Base-by-base conservation (phyloP, 2,888 invertebrate genomes). In the Galeopsomyia nigrocyanea region DNA sequence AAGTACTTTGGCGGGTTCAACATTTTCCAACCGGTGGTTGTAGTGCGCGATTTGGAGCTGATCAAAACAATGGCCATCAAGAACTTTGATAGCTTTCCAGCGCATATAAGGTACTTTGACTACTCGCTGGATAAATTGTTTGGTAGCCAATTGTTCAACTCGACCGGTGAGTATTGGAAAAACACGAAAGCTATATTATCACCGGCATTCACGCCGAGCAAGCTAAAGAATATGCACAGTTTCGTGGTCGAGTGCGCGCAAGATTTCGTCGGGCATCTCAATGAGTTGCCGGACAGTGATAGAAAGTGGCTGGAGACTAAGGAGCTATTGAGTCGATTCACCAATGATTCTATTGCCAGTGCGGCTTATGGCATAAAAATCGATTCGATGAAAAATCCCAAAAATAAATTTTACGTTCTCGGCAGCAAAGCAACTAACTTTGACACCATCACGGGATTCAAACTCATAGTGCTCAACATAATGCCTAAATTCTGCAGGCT, bases 111-210 rank as follows among this genome's bases (percentile, higher is more conserved):
- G 1, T 78, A 82, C 56, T 62, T 79, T 7, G 77, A 79, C 49
- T 71, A 63, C 0, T 17, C 31, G n/a, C 22, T 73, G 13, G 81
- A 82, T 49, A 79, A 79, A 0, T 73, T 82, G 7, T 74, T 81
- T 3, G 79, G 76, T 0, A 79, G 74, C 0, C 79, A 77, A 22
- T 68, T 82, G 0, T 80, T 82, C 39, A 77, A 77, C 2, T 62
- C 81, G 0, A 73, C 73, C 7, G 89, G 88, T 22, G 85, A 89
- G 1, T 85, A 78, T 80, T 90, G 89, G 89, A 86, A 87, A 0
- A 85, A 88, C 13, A 88, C 89, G 87, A 80, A 90, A 17, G 82
- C 84, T 0, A 87, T 88, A 0, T 77, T 90, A 14, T 89, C 88
- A 60, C 90, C 68, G 39, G 39, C 39, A 10, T 39, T 39, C 10